Percentiles rank a stretch among this genome's conserved stretches.
Evolutionary conservation across 2,797 vertebrate genomes (phyloP).

Genomic region (Pangasius krempfi): DNA sequence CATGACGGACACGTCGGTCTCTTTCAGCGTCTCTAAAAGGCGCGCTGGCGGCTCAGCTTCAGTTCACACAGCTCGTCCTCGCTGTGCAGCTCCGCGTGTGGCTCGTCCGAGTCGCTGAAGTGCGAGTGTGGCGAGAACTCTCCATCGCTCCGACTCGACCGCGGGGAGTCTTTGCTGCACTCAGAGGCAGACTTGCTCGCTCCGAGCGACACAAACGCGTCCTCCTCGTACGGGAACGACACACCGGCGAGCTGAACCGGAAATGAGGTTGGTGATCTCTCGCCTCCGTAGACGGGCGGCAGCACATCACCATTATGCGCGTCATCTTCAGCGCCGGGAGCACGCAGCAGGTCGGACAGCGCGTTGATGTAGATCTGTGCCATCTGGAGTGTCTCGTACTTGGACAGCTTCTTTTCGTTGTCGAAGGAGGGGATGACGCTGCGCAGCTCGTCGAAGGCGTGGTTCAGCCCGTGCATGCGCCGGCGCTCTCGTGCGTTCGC

Average conservation of each 20-base stretch:
- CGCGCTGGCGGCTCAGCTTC: conserved; percentile 63
- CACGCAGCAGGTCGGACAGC: conserved; percentile 87
- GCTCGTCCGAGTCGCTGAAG: conserved; percentile 97
- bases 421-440: conserved; percentile 95
- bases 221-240: conserved; percentile 75
- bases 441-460: conserved; percentile 95
- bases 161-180: conserved; percentile 83
- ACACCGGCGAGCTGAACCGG: conserved; percentile 72
- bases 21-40: conserved; percentile 63
- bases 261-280: conserved; percentile 61
- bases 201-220: conserved; percentile 75
- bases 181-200: conserved; percentile 68
- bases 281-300: conserved; percentile 61
- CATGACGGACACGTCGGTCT: conserved; percentile 34
- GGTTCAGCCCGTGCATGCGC: conserved; percentile 95
- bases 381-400: conserved; percentile 97
- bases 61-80: conserved; percentile 80
- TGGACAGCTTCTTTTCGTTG: conserved; percentile 97
- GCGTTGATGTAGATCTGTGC: conserved; percentile 98
- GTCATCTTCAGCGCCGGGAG: conserved; percentile 62
- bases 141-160: conserved; percentile 89
- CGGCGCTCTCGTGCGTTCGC: conserved; percentile 93
- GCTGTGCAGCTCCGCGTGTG: conserved; percentile 77
- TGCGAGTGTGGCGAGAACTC: conserved; percentile 95
- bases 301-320: conserved; percentile 69